Conservation (phyloP, 2,888 invertebrate genomes). For the Eurytoma adleriae region DNA sequence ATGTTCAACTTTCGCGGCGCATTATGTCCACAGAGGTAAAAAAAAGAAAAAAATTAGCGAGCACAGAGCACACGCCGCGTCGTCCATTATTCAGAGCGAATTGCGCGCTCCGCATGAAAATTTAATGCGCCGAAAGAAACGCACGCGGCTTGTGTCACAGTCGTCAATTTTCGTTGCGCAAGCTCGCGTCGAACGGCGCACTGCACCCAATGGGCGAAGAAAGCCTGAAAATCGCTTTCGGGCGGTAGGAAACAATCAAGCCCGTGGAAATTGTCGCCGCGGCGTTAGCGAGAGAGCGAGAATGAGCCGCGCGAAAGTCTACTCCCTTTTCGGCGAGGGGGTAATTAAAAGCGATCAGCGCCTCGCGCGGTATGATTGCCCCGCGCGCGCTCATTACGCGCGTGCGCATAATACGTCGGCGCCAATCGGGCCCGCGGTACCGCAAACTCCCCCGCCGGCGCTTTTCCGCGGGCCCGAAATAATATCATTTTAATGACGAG, state of each 20-base stretch:
- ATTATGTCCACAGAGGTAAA: not conserved
- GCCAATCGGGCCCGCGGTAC: constrained; percentile 5
- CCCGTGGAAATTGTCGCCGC: constrained; percentile 16
- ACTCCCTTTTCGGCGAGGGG: too few species aligned
- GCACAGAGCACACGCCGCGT: not conserved
- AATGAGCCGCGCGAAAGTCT: too few species aligned
- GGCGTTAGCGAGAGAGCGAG: too few species aligned
- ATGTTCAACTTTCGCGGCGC: constrained; percentile 32
- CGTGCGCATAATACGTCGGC: not conserved
- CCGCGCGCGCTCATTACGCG: too few species aligned
- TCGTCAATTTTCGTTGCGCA: constrained; percentile 22
- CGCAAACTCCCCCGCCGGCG: not conserved
- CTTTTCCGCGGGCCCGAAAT: constrained; percentile 55
- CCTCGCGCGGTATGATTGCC: too few species aligned
- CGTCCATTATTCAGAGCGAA: constrained; percentile 21
- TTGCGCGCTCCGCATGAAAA: constrained; percentile 21
- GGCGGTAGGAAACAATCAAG: constrained; percentile 47
- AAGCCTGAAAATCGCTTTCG: constrained; percentile 18
- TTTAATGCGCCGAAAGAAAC: constrained; percentile 22
- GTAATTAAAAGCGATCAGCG: too few species aligned
- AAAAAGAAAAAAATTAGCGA: constrained; percentile 20
- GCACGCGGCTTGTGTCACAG: not conserved
- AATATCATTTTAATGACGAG: constrained; percentile 74
- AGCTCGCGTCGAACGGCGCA: not conserved
- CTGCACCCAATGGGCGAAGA: too few species aligned